A percentile compares a stretch with the other conserved stretches of the same genome.
Conservation (phyloP, 1,140 invertebrate species). For the Formica exsecta region DNA sequence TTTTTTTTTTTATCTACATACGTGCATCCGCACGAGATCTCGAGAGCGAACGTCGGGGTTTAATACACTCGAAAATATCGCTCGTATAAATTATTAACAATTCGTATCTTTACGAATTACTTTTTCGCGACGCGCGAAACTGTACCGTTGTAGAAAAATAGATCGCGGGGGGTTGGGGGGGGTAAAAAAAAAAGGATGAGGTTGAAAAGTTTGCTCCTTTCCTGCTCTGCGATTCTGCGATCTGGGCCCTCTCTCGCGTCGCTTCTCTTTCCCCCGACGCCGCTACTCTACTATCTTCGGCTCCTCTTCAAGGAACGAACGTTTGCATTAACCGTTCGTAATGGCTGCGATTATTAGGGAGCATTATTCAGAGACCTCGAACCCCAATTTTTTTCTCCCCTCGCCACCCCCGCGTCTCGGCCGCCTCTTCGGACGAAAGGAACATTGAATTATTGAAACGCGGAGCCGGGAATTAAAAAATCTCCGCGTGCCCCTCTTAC, state of each 20-base stretch:
- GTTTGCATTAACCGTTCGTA: conserved; percentile 79
- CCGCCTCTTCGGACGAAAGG: conserved; percentile 60
- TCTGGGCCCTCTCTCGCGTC: conserved; percentile 17
- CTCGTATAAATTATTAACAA: background rate
- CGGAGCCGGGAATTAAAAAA: conserved; percentile 84
- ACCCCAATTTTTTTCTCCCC: conserved; percentile 71
- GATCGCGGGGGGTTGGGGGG: background rate
- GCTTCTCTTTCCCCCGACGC: background rate
- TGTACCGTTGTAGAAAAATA: background rate
- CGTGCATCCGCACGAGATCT: background rate
- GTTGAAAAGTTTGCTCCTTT: conserved; percentile 75
- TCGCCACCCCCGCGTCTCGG: conserved; percentile 22
- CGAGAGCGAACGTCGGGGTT: background rate
- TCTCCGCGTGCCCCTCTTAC: conserved; percentile 68
- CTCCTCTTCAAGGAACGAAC: conserved; percentile 52
- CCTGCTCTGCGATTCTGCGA: conserved; percentile 58
- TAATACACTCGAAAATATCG: background rate
- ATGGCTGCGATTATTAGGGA: conserved; percentile 83
- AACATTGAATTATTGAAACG: conserved; percentile 84
- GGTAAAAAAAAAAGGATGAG: conserved; percentile 20
- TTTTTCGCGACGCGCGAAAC: background rate
- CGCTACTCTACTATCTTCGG: background rate
- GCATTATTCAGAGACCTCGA: conserved; percentile 82
- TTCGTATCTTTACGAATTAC: background rate
- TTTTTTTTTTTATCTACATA: background rate